Base-by-base conservation (phyloP, 2,113 vertebrate species). In the Hippocampus abdominalis region DNA sequence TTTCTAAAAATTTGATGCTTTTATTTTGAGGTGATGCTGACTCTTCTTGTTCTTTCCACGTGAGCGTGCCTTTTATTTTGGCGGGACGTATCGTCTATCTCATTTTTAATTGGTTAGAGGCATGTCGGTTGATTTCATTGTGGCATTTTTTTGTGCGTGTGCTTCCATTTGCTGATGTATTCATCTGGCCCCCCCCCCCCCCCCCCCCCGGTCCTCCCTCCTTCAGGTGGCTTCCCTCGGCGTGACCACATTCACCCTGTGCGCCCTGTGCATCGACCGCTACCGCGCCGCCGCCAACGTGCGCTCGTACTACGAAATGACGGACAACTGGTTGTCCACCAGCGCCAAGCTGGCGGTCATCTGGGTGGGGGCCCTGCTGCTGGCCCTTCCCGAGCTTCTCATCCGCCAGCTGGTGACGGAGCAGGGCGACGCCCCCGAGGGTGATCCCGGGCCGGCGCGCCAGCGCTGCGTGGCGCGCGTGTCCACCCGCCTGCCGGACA, bases 221-320 rank as follows among this genome's bases (percentile, higher is more conserved):
- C n/a, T 6, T 3, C 89, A 99, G 97, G 97, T 98, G 12, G 94
- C 94, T 1, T 98, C 96, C 27, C 92, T 98, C 0, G 97, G 97
- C 32, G 95, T 99, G 72, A 98, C 96, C 0, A 99, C 97, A 0
- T 99, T 99, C 89, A 98, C 97, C 0, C 88, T 99, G 1, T 98
- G 96, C 0, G 97, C 97, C 0, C 93, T 99, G 23, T 98, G 97
- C 81, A 98, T 99, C 0, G 97, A 99, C 77, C 95, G 97, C 0
- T 98, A 98, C 48, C 94, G 96, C 0, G 96, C 96, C 0, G 97
- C 97, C 86, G 94, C 94, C 85, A 98, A 98, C 0, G 93, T 98
- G 23, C 95, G 95, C 91, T 95, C 97, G 94, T 97, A 98, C 68
- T 98, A 99, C 0, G 95, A 99, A 87, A 97, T 96, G 94, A 95